A percentile compares a stretch with the other conserved stretches of the same genome.
These are phyloP conservation scores for Gnathonemus longibarbis DNA, from an alignment of 2,113 vertebrate species.

Conservation along the genomic window DNA sequence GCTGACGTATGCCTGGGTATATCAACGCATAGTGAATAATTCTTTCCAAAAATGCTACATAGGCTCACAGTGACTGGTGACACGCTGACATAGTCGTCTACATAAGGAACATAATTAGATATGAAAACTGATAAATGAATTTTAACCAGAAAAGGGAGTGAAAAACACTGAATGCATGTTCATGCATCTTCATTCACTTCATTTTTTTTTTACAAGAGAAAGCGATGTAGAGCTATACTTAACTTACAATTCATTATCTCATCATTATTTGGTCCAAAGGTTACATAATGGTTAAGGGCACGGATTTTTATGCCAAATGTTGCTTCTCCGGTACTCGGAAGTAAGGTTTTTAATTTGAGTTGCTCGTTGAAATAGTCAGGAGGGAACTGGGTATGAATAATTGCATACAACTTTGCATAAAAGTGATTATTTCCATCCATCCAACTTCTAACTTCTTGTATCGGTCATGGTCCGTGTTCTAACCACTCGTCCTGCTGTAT, in stretches of 20 bases:
- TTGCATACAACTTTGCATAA: not conserved
- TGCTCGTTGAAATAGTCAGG: not conserved
- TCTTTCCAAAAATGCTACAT: not conserved
- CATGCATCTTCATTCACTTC: not conserved
- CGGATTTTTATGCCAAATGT: not conserved
- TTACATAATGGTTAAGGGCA: not conserved
- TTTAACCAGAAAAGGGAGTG: not conserved
- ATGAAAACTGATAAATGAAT: not conserved
- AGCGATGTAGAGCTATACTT: not conserved
- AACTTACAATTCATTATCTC: not conserved
- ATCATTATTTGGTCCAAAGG: not conserved
- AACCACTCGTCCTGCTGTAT: not conserved
- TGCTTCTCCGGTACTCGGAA: not conserved
- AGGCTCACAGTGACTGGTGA: not conserved
- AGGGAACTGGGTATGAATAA: not conserved
- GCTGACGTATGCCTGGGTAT: not conserved
- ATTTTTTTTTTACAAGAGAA: not conserved
- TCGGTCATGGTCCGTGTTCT: not conserved
- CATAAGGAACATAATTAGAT: not conserved
- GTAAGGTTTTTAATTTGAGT: not conserved
- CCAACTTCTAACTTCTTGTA: not conserved
- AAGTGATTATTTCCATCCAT: not conserved
- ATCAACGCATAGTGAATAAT: not conserved
- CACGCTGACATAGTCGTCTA: not conserved
- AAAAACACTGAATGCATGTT: not conserved